phyloP scores from a whole-genome alignment of 2,888 invertebrate genomes.

The Rapana venosa region DNA sequence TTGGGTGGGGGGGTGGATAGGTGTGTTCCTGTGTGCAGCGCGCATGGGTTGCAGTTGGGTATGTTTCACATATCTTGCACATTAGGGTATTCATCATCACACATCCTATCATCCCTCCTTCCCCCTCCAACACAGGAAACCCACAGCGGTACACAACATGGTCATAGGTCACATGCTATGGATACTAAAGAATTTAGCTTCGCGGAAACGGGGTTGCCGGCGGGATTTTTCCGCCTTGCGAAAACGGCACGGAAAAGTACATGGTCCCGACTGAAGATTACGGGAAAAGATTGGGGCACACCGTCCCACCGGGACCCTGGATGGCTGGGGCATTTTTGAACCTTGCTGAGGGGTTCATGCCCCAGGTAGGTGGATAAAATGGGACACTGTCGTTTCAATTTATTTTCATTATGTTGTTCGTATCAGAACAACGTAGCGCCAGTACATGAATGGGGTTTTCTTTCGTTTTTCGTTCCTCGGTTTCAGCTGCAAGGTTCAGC shows the following conservation, averaged over 20 bases:
- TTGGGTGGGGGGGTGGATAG: too few relatives aligned
- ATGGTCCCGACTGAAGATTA: constrained; percentile 72
- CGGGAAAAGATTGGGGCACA: constrained; percentile 67
- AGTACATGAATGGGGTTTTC: too few relatives aligned
- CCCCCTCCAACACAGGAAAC: constrained; percentile 53
- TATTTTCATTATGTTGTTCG: too few relatives aligned
- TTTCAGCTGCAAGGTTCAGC: too few relatives aligned
- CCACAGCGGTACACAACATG: constrained; percentile 65
- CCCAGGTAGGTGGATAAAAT: constrained; percentile 54
- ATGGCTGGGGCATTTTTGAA: constrained; percentile 77
- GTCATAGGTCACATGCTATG: constrained; percentile 63
- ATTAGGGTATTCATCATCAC: background rate
- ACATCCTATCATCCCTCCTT: background rate
- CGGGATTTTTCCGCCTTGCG: constrained; percentile 75
- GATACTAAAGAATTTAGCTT: constrained; percentile 69
- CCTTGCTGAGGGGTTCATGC: constrained; percentile 72
- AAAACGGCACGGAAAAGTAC: constrained; percentile 71
- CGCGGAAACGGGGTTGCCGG: constrained; percentile 76
- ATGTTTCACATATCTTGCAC: too few relatives aligned
- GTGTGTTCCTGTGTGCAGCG: background rate
- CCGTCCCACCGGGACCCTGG: constrained; percentile 73
- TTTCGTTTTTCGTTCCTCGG: too few relatives aligned
- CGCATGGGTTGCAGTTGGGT: too few relatives aligned
- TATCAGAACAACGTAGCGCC: too few relatives aligned
- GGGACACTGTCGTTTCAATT: too few relatives aligned